Base-by-base conservation (phyloP, 2,113 vertebrate genomes). In the Eurypyga helias region DNA sequence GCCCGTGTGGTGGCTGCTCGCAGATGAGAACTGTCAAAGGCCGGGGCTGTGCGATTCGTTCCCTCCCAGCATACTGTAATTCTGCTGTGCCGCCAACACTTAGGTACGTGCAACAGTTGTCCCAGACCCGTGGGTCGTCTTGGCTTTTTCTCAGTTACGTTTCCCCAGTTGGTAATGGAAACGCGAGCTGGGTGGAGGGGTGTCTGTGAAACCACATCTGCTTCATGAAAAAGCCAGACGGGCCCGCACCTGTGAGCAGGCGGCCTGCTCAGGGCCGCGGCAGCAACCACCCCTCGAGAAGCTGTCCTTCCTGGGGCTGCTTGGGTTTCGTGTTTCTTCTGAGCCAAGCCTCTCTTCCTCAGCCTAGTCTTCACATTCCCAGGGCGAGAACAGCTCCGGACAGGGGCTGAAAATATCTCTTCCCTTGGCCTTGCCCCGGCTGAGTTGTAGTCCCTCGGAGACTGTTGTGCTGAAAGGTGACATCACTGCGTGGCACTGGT, bases 71-170 rank as follows among this genome's bases (percentile, higher is more conserved):
- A 41, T 17, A 28, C 41, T 46, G 49, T 60, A 54, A 76, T 45
- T 87, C 25, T 76, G 45, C 83, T 79, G 78, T 86, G 23, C 57
- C 85, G 95, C 85, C 87, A 70, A 62, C 64, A 66, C 20, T 57
- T 54, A 61, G 62, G 36, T 89, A 77, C 1, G 8, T 87, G 84
- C 79, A 90, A 3, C 66, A 7, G 87, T 87, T 79, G 65, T 79
- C 92, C 41, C 43, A 85, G 77, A 79, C 45, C 57, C 2, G 6
- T 65, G 87, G 65, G 81, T 66, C 9, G 3, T 52, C 92, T 61
- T 46, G 76, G 23, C 70, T 83, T 93, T 89, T 95, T 79, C 72
- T 95, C 90, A 46, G 83, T 93, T 95, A 87, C 52, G 2, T 69
- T 95, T 91, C 83, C 81, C 62, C 31, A 0, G 0, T 7, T 43